Conservation (phyloP, 2,797 vertebrate genomes). For the Girardinus metallicus region DNA sequence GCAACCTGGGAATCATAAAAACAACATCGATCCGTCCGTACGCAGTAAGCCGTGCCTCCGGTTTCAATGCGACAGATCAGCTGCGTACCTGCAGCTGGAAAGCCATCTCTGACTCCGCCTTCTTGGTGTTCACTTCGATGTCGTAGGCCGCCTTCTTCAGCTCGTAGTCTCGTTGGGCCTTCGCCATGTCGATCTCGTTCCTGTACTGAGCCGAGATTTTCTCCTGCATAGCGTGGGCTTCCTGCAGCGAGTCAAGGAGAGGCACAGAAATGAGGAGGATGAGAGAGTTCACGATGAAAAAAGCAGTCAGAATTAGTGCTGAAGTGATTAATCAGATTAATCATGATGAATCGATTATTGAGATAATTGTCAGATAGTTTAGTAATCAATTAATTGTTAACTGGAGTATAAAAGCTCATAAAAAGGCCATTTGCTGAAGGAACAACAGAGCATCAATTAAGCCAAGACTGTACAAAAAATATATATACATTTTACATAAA, state of each 20-base stretch:
- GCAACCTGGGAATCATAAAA: conserved; percentile 81
- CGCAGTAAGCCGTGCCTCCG: neutral
- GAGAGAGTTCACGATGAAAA: neutral
- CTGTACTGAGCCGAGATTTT: conserved; percentile 90
- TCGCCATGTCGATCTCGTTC: conserved; percentile 93
- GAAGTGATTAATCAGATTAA: no score
- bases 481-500: no score
- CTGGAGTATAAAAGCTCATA: no score
- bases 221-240: conserved; percentile 89
- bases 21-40: neutral
- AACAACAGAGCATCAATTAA: no score
- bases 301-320: neutral
- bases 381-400: no score
- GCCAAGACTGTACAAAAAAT: no score
- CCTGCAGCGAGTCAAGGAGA: conserved; percentile 68
- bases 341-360: no score
- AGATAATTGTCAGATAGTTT: no score
- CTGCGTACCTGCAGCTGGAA: conserved; percentile 89
- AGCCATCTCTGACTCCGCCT: conserved; percentile 91
- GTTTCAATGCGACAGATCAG: neutral
- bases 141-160: conserved; percentile 91
- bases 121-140: conserved; percentile 89
- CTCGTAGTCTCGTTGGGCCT: conserved; percentile 91
- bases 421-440: no score
- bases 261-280: neutral